These are phyloP conservation scores for Oncorhynchus nerka DNA, from an alignment of 2,113 vertebrate genomes.

Conservation along the genomic window DNA sequence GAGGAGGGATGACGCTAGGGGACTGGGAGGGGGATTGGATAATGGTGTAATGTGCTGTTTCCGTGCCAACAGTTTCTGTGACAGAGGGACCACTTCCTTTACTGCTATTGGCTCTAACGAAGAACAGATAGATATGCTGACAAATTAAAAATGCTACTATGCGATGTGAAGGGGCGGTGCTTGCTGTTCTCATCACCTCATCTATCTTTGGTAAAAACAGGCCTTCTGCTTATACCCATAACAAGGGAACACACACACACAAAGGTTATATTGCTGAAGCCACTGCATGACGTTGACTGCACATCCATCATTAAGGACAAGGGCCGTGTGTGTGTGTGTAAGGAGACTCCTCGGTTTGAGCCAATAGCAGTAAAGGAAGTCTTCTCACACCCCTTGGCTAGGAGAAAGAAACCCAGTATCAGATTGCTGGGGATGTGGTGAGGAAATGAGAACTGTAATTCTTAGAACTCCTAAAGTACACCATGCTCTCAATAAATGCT, in stretches of 20 bases:
- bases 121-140: constrained; percentile 56
- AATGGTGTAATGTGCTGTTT: constrained; percentile 77
- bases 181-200: constrained; percentile 8
- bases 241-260: not conserved
- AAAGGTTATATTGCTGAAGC: constrained; percentile 4
- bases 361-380: too few relatives aligned
- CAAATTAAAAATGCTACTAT: constrained; percentile 60
- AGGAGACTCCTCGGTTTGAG: constrained; percentile 29
- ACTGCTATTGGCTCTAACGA: constrained; percentile 66
- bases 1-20: constrained; percentile 63
- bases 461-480: constrained; percentile 35
- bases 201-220: constrained; percentile 26
- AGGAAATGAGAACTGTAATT: constrained; percentile 46
- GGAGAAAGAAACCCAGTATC: constrained; percentile 41
- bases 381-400: constrained; percentile 23
- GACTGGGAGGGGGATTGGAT: constrained; percentile 70
- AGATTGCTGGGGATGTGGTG: constrained; percentile 50
- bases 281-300: constrained; percentile 25
- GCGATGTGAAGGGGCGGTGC: constrained; percentile 26
- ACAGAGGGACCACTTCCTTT: constrained; percentile 74
- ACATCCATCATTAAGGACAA: constrained; percentile 50
- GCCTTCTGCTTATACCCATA: constrained; percentile 9
- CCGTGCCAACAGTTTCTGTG: constrained; percentile 80
- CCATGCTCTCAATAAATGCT: constrained; percentile 21
- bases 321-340: constrained; percentile 38